Conservation (phyloP, 2,113 vertebrate genomes). For the Ailuropoda melanoleuca region DNA sequence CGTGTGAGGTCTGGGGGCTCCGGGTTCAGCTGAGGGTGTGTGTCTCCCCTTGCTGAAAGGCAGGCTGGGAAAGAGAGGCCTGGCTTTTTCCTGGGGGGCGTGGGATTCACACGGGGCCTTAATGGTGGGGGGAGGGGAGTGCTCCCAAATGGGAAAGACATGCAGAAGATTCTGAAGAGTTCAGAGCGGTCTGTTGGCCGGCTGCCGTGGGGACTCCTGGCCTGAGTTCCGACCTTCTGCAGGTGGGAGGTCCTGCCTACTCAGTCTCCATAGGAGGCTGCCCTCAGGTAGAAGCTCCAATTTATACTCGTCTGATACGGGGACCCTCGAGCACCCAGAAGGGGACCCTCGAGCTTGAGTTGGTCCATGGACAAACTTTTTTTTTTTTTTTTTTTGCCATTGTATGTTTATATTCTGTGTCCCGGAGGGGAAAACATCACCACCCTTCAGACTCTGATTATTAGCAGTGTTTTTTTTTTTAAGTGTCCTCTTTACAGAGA, state of each 20-base stretch:
- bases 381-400: neutral
- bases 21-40: neutral
- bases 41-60: neutral
- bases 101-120: neutral
- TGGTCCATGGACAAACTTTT: neutral
- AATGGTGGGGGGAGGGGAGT: neutral
- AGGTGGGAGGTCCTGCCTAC: neutral
- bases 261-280: neutral
- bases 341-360: neutral
- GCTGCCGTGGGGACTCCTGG: neutral
- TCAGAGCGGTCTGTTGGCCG: neutral
- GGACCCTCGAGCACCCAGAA: neutral
- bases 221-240: neutral
- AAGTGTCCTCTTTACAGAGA: neutral
- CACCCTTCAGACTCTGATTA: neutral
- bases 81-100: neutral
- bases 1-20: neutral
- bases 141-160: neutral
- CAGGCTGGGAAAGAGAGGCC: conserved; percentile 14
- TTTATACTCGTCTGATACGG: neutral
- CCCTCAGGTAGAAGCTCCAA: neutral
- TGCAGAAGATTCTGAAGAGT: neutral
- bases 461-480: neutral
- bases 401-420: neutral
- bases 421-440: neutral